Evolutionary conservation across 2,797 vertebrate species (phyloP), one percentile per base, ranked within the genome.

Genomic region (Taenioides sp.): DNA sequence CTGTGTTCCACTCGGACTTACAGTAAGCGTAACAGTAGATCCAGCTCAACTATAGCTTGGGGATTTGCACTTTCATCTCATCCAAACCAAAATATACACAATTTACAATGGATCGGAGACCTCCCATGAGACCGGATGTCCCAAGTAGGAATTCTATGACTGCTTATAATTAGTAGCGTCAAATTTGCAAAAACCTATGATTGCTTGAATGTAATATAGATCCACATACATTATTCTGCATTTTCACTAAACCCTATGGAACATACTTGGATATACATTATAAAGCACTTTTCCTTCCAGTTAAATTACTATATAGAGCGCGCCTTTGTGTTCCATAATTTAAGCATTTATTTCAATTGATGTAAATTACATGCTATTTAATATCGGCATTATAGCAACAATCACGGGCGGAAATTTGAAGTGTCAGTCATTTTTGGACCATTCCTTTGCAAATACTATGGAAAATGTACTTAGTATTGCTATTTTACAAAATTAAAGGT

Each of bases 51-150:
- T 76, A 81, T 78, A 84, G 92, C 87, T 80, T 82, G 84, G 69
- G 80, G 90, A 90, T 87, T 91, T 91, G 89, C 86, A 86, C 85
- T 90, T 89, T 86, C 74, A 84, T 80, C 86, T 87, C 85, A 63
- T 68, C 27, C 49, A 76, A 86, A 81, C 64, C 70, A 80, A 87
- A 90, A 91, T 86, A 93, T 89, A 92, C 84, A 78, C 65, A 78
- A 76, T 75, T 93, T 83, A 89, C 72, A 61, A 75, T 1, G 0
- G 91, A 92, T 87, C 91, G 85, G 73, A 89, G 89, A 82, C 75
- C 87, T 0, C 81, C 86, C 84, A 65, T 66, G 71, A 58, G 72
- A 47, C 83, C 68, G 67, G 79, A 82, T 73, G 57, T 58, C 75
- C 78, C 43, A 6, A 68, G 17, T 25, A 71, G 27, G 65, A 47